These are phyloP conservation scores for Dreissena rostriformis DNA, from an alignment of 1,140 invertebrate genomes.

Conservation along the genomic window DNA sequence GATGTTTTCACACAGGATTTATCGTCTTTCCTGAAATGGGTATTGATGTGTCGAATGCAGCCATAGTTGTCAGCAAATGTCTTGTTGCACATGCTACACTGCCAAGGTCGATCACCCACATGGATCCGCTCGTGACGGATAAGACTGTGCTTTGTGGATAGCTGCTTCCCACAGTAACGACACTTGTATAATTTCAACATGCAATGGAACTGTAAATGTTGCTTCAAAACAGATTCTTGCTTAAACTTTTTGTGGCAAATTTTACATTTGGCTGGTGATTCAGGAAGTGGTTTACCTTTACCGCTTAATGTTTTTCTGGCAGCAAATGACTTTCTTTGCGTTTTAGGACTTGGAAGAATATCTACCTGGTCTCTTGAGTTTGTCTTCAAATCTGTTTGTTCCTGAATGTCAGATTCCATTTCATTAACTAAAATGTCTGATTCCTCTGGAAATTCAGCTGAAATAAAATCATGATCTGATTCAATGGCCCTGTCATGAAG, in stretches of 20 bases:
- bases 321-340: not conserved
- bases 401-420: constrained; percentile 18
- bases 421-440: constrained; percentile 38
- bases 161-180: constrained; percentile 50
- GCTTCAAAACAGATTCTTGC: constrained; percentile 26
- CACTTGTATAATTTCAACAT: constrained; percentile 56
- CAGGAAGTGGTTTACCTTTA: constrained; percentile 18
- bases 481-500: constrained; percentile 40
- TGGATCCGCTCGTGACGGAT: constrained; percentile 55
- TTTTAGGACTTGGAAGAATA: not conserved
- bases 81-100: constrained; percentile 51
- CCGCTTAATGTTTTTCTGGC: not conserved
- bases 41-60: constrained; percentile 48
- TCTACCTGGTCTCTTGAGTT: not conserved
- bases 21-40: constrained; percentile 38
- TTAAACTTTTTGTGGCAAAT: constrained; percentile 50
- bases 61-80: constrained; percentile 48
- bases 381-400: not conserved
- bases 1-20: not conserved
- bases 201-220: constrained; percentile 47
- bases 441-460: constrained; percentile 42
- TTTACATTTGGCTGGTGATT: constrained; percentile 43
- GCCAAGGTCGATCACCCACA: constrained; percentile 49
- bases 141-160: constrained; percentile 44
- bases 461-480: constrained; percentile 53